phyloP scores from a whole-genome alignment of 2,888 invertebrate genomes.

The Drosophila birchii region DNA sequence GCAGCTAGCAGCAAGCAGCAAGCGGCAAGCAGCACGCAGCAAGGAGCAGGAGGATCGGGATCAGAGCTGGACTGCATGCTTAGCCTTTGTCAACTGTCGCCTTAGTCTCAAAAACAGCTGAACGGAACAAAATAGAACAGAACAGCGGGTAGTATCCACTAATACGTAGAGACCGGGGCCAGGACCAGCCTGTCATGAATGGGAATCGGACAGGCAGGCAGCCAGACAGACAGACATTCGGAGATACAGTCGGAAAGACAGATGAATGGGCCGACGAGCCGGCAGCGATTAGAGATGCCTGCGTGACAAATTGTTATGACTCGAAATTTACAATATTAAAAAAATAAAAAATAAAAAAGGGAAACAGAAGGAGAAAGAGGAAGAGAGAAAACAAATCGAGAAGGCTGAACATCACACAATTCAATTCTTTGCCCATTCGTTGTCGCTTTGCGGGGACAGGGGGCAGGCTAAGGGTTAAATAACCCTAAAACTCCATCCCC shows the following conservation, averaged over 20 bases:
- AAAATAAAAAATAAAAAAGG: not conserved
- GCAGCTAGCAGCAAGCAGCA: not conserved
- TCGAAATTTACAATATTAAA: constrained; percentile 30
- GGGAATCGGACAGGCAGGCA: constrained; percentile 44
- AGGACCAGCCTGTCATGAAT: constrained; percentile 60
- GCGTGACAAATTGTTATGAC: constrained; percentile 48
- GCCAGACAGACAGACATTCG: not conserved
- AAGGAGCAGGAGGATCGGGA: constrained; percentile 25
- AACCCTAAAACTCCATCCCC: constrained; percentile 16
- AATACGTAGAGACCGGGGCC: not conserved
- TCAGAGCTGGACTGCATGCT: constrained; percentile 58
- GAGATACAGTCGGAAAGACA: constrained; percentile 53
- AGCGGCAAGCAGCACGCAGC: not conserved
- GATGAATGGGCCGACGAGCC: constrained; percentile 57
- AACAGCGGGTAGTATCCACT: constrained; percentile 37
- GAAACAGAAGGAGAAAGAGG: not conserved
- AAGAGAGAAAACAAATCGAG: not conserved
- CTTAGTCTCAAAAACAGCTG: constrained; percentile 70
- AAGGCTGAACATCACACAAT: constrained; percentile 9
- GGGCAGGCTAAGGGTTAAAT: constrained; percentile 8
- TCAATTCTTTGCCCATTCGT: constrained; percentile 30
- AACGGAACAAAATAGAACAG: constrained; percentile 36
- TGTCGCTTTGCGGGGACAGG: constrained; percentile 7
- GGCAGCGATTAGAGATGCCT: constrained; percentile 63
- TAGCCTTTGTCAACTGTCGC: constrained; percentile 76